These are phyloP conservation scores for Gymnoscopelus microlampas DNA, from an alignment of 2,797 vertebrate genomes.

Conservation along the genomic window DNA sequence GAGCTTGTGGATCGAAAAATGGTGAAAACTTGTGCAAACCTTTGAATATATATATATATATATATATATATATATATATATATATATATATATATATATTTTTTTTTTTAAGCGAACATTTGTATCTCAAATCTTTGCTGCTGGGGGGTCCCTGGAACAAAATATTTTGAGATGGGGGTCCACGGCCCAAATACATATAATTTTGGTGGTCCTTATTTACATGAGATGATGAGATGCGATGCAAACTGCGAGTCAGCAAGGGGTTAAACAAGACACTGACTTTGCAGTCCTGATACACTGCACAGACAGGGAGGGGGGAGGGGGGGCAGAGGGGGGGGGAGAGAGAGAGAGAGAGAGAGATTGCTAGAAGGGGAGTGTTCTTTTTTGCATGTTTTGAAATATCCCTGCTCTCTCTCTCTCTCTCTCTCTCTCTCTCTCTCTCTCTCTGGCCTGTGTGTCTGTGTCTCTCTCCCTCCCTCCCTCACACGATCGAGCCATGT, in stretches of 20 bases:
- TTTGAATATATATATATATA: too few species aligned
- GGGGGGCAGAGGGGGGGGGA: slow-evolving; percentile 30
- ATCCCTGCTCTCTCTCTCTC: slow-evolving; percentile 44
- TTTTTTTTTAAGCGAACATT: too few species aligned
- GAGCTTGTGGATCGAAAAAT: too few species aligned
- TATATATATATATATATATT: too few species aligned
- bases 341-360: slow-evolving; percentile 11
- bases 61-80: too few species aligned
- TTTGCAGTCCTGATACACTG: slow-evolving; percentile 61
- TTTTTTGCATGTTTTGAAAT: slow-evolving; percentile 76
- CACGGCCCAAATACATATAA: too few species aligned
- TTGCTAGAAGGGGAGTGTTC: slow-evolving; percentile 30
- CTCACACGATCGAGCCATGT: slow-evolving; percentile 85
- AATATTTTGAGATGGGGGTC: too few species aligned
- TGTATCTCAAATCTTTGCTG: too few species aligned
- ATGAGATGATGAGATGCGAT: neutral
- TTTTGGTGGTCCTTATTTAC: too few species aligned
- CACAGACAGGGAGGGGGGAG: slow-evolving; percentile 18
- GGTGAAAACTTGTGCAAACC: too few species aligned
- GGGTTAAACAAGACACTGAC: slow-evolving; percentile 73
- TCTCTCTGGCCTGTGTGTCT: slow-evolving; percentile 3
- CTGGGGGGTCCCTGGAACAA: too few species aligned
- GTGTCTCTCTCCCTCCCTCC: slow-evolving; percentile 25
- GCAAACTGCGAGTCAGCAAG: slow-evolving; percentile 31
- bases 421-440: slow-evolving; percentile 36